Percentiles rank a stretch among this genome's conserved stretches.
Conservation (phyloP, 2,888 invertebrate genomes). For the Oscheius myriophilus region DNA sequence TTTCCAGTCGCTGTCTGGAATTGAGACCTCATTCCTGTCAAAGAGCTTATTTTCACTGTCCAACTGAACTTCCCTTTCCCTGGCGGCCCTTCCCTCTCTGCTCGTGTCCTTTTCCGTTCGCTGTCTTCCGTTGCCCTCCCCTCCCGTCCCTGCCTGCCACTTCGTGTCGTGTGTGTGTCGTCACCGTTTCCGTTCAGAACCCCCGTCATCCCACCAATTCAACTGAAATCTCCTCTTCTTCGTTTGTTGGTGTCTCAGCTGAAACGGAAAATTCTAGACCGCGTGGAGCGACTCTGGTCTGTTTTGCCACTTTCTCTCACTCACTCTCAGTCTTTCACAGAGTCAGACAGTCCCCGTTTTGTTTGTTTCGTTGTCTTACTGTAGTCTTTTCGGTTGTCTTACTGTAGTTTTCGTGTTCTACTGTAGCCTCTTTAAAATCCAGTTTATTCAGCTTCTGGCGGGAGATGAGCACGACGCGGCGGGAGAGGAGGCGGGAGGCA, state of each 20-base stretch:
- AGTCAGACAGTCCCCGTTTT: background rate
- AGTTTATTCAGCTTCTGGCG: constrained; percentile 55
- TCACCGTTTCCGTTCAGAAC: constrained; percentile 27
- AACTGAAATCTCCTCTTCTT: constrained; percentile 24
- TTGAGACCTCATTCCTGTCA: too few species aligned
- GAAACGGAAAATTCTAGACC: constrained; percentile 26
- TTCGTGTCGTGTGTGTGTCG: background rate
- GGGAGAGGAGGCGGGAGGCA: constrained; percentile 44
- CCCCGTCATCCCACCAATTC: constrained; percentile 25
- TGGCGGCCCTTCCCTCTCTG: too few species aligned
- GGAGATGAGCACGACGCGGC: constrained; percentile 68
- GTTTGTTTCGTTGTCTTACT: background rate
- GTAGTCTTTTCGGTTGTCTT: constrained; percentile 8
- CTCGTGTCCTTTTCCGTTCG: too few species aligned
- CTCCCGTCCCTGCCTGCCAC: background rate
- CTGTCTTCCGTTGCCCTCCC: background rate
- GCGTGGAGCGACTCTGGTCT: constrained; percentile 33
- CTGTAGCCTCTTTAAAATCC: constrained; percentile 12
- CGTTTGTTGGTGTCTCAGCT: too few species aligned
- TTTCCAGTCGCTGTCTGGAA: too few species aligned
- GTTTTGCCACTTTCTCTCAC: constrained; percentile 25
- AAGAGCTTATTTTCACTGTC: too few species aligned
- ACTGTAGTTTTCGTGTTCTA: constrained; percentile 9
- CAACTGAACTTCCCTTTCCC: too few species aligned
- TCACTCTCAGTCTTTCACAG: constrained; percentile 39